Conservation (phyloP, 2,797 vertebrate genomes). For the Novumbra hubbsi region DNA sequence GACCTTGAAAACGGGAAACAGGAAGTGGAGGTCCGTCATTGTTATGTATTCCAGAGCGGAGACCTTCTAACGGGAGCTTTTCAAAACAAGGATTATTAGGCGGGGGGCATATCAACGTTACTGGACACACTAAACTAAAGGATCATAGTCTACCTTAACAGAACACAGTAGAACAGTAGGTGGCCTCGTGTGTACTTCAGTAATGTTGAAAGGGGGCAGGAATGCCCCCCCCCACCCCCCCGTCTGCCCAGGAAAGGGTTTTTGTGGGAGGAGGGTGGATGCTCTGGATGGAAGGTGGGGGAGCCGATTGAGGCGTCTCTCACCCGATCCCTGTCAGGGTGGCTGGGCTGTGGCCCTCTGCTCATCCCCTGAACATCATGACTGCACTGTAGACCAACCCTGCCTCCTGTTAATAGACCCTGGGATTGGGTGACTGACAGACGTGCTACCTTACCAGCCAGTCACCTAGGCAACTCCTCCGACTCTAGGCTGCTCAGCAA, state of each 20-base stretch:
- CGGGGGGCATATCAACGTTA: slow-evolving; percentile 20
- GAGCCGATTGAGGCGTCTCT: slow-evolving; percentile 28
- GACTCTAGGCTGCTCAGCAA: not conserved
- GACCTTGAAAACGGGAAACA: slow-evolving; percentile 60
- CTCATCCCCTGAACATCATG: slow-evolving; percentile 31
- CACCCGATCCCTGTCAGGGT: slow-evolving; percentile 47
- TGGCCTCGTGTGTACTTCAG: not conserved
- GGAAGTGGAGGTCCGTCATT: slow-evolving; percentile 45
- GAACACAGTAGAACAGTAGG: not conserved
- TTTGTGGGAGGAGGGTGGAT: not conserved
- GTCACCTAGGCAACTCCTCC: not conserved
- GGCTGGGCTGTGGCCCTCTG: slow-evolving; percentile 40
- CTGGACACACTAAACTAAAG: slow-evolving; percentile 25
- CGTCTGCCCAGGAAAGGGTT: too few species aligned
- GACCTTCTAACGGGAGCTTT: slow-evolving; percentile 44
- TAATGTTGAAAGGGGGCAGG: not conserved
- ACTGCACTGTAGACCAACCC: slow-evolving; percentile 47
- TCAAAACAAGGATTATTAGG: slow-evolving; percentile 48
- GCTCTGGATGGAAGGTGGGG: not conserved
- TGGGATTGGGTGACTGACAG: not conserved
- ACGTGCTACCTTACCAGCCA: not conserved
- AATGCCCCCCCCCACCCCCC: too few species aligned
- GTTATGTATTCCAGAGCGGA: slow-evolving; percentile 45
- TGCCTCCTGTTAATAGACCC: slow-evolving; percentile 24
- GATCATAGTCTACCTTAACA: not conserved